These are phyloP conservation scores for Phodopus roborovskii DNA, from an alignment of 2,113 vertebrate species.

Conservation along the genomic window DNA sequence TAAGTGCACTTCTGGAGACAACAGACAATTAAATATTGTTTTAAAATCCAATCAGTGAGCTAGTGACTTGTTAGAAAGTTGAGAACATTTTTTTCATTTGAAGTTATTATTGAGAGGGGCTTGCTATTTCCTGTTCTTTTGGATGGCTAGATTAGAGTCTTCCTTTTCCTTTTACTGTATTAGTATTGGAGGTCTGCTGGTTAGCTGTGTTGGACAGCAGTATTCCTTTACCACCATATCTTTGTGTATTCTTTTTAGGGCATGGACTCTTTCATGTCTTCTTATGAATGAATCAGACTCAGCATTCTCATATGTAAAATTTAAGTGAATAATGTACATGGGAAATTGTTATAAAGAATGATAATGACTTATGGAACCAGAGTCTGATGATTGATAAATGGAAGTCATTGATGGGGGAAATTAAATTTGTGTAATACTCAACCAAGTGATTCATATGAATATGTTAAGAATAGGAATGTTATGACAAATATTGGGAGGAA, in stretches of 20 bases:
- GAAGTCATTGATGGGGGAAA: background rate
- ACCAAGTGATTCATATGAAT: background rate
- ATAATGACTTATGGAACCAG: background rate
- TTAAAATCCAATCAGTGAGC: background rate
- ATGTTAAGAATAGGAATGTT: background rate
- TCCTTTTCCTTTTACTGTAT: background rate
- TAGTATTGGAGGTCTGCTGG: background rate
- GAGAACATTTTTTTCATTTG: background rate
- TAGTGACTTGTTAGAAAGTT: background rate
- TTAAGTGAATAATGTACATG: background rate
- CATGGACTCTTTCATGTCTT: background rate
- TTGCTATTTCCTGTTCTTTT: background rate
- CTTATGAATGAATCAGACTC: background rate
- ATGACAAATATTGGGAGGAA: background rate
- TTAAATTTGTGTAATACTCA: background rate
- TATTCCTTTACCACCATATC: too few relatives aligned
- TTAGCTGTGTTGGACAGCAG: background rate
- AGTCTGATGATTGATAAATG: background rate
- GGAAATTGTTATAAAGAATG: background rate
- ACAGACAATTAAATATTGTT: background rate
- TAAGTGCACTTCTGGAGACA: background rate
- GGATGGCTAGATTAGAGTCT: background rate
- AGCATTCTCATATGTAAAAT: background rate
- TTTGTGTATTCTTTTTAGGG: background rate
- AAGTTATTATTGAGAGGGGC: background rate